phyloP scores from a whole-genome alignment of 2,797 vertebrate species.

The Channallabes apus region DNA sequence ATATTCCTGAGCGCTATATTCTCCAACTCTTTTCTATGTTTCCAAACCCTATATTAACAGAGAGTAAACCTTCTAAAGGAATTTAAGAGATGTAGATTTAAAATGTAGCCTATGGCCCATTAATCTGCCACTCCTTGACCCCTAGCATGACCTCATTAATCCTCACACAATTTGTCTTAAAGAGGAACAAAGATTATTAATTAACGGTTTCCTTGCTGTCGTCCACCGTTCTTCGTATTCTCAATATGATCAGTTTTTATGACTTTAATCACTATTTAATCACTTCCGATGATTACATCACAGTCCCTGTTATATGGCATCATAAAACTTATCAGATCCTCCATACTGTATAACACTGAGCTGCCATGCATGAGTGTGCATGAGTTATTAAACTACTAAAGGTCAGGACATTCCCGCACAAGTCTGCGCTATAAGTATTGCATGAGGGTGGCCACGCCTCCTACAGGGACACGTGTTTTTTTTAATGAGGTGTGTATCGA shows the following conservation, averaged over 20 bases:
- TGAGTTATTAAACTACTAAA: background rate
- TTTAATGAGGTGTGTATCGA: background rate
- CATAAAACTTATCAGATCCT: background rate
- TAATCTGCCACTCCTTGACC: background rate
- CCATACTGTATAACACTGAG: background rate
- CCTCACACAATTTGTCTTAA: background rate
- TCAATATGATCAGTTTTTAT: background rate
- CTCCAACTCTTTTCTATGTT: background rate
- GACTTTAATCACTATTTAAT: no score
- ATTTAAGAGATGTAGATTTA: no score
- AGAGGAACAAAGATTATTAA: no score
- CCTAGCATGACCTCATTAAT: background rate
- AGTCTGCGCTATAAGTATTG: background rate
- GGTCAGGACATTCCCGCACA: background rate
- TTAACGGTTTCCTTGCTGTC: no score
- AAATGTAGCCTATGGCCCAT: no score
- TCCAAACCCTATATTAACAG: background rate
- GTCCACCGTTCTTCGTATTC: no score
- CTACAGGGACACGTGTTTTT: background rate
- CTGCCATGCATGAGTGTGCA: no score
- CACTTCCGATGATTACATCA: no score
- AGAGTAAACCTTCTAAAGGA: no score
- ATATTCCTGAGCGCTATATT: background rate
- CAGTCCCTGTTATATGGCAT: background rate
- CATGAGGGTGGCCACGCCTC: background rate